Conservation (phyloP, 2,113 vertebrate genomes). For the Gadus macrocephalus region DNA sequence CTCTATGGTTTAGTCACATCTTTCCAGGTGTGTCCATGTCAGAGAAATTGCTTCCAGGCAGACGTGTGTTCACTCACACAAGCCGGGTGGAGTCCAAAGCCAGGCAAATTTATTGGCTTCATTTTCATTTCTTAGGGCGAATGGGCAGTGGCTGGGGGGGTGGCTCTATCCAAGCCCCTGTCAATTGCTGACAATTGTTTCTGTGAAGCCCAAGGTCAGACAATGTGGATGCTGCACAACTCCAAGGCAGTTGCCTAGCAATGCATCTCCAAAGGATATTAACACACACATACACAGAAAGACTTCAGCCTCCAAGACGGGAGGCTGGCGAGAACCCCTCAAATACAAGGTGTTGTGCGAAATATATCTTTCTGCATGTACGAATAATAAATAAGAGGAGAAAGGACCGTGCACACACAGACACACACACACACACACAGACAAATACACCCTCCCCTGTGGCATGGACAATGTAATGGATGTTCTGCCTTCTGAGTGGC, state of each 20-base stretch:
- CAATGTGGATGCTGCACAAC: slow-evolving; percentile 32
- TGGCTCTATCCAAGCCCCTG: too few species aligned
- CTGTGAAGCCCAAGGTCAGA: slow-evolving; percentile 70
- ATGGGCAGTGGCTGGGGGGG: too few species aligned
- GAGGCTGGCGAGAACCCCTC: slow-evolving; percentile 61
- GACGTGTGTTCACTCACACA: too few species aligned
- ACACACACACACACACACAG: slow-evolving; percentile 34
- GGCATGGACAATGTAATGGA: slow-evolving; percentile 40
- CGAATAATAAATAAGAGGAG: slow-evolving; percentile 64
- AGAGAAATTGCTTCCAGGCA: too few species aligned
- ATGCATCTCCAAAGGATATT: slow-evolving; percentile 72
- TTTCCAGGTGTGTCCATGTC: too few species aligned
- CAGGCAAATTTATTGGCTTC: too few species aligned
- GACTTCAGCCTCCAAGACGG: slow-evolving; percentile 61
- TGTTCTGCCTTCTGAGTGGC: slow-evolving; percentile 4
- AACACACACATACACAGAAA: slow-evolving; percentile 55
- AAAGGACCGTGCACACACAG: slow-evolving; percentile 46
- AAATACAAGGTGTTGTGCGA: slow-evolving; percentile 59
- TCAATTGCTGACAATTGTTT: slow-evolving; percentile 61
- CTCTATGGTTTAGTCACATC: too few species aligned
- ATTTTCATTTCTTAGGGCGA: too few species aligned
- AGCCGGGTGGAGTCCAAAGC: too few species aligned
- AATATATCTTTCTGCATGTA: slow-evolving; percentile 77
- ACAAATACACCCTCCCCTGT: slow-evolving; percentile 37
- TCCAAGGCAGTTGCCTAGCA: slow-evolving; percentile 71